Base-by-base conservation (phyloP, 1,140 invertebrate species). In the Wasmannia auropunctata region DNA sequence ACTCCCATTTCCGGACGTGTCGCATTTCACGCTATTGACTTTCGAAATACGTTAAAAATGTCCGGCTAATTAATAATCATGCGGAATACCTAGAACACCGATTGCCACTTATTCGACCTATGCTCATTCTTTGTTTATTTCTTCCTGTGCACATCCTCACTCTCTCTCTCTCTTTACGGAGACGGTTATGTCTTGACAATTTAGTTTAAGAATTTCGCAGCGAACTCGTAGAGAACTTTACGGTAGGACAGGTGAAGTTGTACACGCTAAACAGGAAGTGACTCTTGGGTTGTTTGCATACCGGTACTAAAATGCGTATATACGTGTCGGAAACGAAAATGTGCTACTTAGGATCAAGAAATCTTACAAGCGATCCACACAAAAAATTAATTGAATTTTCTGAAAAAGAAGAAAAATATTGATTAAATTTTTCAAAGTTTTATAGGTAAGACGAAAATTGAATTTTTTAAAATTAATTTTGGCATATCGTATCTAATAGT, bases 21-120 rank as follows among this genome's bases (percentile, higher is more conserved):
- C 83, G 83, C 79, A 88, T 87, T 91, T 91, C 91, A 91, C 86
- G 91, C 80, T 67, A 16, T 11, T 74, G 75, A 63, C 74, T 91
- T 87, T 89, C 65, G 62, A 86, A 89, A 91, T 81, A 86, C 90
- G 76, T 86, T 79, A 74, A 75, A 84, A 83, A 90, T 74, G 67
- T 37, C 70, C 56, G 46, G 62, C 67, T 90, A 91, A 92, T 92
- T 92, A 92, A 92, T 92, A 92, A 92, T 87, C 91, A 88, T 70
- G 89, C 70, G 86, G 49, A 83, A 70, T 62, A 84, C 40, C 25
- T 83, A 37, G 67, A 77, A 90, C 89, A 90, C 54, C 77, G 75
- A 70, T 90, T 76, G 72, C 56, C 87, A 89, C 89, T 90, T 90
- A 80, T 80, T 72, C 51, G n/a, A 46, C 79, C 51, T 80, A 31